phyloP scores from a whole-genome alignment of 2,113 vertebrate species.

The Campylorhamphus procurvoides region DNA sequence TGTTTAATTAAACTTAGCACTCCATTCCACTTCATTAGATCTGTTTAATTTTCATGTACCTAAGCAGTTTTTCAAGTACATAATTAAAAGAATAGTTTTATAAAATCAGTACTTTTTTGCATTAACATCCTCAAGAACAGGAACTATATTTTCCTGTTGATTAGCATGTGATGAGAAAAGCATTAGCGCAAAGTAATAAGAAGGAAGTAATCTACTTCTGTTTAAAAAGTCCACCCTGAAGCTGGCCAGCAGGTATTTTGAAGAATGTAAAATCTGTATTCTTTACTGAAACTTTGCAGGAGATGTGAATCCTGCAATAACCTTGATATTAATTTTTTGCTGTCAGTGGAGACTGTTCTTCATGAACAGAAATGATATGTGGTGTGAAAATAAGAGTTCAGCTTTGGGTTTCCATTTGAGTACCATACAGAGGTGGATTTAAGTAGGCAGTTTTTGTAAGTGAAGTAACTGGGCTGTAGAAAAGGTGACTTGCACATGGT shows the following conservation, averaged over 20 bases:
- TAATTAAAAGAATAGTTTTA: slow-evolving; percentile 65
- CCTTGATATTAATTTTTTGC: background rate
- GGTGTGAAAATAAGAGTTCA: background rate
- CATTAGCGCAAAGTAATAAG: background rate
- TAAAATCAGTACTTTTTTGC: slow-evolving; percentile 32
- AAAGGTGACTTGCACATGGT: background rate
- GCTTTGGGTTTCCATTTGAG: background rate
- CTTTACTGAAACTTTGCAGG: background rate
- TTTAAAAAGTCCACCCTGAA: background rate
- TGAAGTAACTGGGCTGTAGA: background rate
- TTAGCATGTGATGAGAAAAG: background rate
- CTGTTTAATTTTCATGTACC: slow-evolving; percentile 55
- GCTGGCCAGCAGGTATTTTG: background rate
- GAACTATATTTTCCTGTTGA: slow-evolving; percentile 33
- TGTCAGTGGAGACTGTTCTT: background rate
- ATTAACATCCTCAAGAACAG: slow-evolving; percentile 33
- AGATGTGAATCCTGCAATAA: background rate
- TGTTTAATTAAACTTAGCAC: slow-evolving; percentile 70
- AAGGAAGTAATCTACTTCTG: background rate
- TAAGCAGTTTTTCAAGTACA: slow-evolving; percentile 49
- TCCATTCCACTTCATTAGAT: slow-evolving; percentile 62
- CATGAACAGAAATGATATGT: background rate
- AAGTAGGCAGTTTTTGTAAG: background rate
- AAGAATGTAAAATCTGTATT: background rate
- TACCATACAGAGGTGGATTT: background rate